These are phyloP conservation scores for Pavo muticus DNA, from an alignment of 2,113 vertebrate species.

Conservation along the genomic window DNA sequence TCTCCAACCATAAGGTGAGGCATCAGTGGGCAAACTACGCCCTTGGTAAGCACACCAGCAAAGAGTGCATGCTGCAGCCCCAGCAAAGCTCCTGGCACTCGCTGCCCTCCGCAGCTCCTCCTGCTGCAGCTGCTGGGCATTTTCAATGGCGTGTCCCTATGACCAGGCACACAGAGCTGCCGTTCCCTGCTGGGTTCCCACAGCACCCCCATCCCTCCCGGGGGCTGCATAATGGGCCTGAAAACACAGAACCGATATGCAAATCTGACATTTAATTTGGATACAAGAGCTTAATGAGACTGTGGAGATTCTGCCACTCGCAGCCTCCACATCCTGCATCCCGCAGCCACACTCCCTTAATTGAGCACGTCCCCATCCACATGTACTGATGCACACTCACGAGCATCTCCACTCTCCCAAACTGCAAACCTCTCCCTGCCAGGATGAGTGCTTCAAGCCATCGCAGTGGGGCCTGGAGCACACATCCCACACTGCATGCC, in stretches of 20 bases:
- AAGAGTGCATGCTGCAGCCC: neutral
- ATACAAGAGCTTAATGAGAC: constrained; percentile 59
- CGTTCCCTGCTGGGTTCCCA: neutral
- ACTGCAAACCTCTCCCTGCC: neutral
- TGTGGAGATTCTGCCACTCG: constrained; percentile 47
- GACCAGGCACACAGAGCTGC: neutral
- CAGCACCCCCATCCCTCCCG: accelerated
- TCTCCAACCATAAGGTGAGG: neutral
- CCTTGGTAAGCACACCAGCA: neutral
- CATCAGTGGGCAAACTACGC: neutral
- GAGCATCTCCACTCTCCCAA: neutral
- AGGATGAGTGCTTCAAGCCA: neutral
- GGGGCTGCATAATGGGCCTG: neutral
- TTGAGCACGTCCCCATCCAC: neutral
- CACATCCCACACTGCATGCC: neutral
- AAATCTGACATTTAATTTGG: constrained; percentile 76
- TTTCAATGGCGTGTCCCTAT: neutral
- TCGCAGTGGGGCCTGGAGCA: neutral
- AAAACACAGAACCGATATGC: constrained; percentile 36
- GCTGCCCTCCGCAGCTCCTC: neutral
- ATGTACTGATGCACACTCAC: neutral
- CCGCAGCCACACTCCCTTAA: neutral
- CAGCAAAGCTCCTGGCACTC: neutral
- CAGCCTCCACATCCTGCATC: constrained; percentile 57
- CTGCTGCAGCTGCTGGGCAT: neutral